phyloP scores from a whole-genome alignment of 2,888 invertebrate species.

The Chloroclystis v-ata region DNA sequence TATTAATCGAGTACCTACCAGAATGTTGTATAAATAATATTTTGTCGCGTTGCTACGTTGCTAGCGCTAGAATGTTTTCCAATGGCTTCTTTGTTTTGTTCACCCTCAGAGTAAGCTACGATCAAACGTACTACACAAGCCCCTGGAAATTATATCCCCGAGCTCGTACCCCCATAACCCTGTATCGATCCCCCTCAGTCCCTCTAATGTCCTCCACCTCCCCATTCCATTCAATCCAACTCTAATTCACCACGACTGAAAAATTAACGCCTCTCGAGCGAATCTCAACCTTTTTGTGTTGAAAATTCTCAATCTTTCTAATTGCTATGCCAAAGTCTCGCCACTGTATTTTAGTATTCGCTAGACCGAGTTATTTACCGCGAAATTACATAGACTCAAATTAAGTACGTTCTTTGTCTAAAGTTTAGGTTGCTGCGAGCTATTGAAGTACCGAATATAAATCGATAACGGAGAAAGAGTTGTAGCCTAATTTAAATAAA shows the following conservation, averaged over 20 bases:
- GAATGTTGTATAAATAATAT: too few relatives aligned
- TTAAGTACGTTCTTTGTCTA: slow-evolving; percentile 4
- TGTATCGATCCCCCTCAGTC: slow-evolving; percentile 29
- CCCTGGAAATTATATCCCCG: slow-evolving; percentile 25
- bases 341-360: slow-evolving; percentile 33
- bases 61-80: background rate
- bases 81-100: background rate
- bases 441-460: background rate
- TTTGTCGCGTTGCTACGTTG: background rate
- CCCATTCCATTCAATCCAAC: slow-evolving; percentile 29
- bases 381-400: slow-evolving; percentile 26
- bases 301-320: slow-evolving; percentile 43
- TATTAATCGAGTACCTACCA: too few relatives aligned
- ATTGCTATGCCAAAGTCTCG: slow-evolving; percentile 39
- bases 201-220: slow-evolving; percentile 12
- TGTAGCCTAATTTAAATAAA: background rate
- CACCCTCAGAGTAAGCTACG: background rate
- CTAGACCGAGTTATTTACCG: slow-evolving; percentile 36
- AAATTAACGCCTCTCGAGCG: slow-evolving; percentile 42
- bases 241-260: slow-evolving; percentile 41
- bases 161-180: slow-evolving; percentile 29
- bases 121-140: slow-evolving; percentile 17
- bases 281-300: slow-evolving; percentile 35
- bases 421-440: background rate
- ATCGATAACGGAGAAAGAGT: background rate